phyloP scores from a whole-genome alignment of 2,888 invertebrate species.

The Ypsolopha sequella region DNA sequence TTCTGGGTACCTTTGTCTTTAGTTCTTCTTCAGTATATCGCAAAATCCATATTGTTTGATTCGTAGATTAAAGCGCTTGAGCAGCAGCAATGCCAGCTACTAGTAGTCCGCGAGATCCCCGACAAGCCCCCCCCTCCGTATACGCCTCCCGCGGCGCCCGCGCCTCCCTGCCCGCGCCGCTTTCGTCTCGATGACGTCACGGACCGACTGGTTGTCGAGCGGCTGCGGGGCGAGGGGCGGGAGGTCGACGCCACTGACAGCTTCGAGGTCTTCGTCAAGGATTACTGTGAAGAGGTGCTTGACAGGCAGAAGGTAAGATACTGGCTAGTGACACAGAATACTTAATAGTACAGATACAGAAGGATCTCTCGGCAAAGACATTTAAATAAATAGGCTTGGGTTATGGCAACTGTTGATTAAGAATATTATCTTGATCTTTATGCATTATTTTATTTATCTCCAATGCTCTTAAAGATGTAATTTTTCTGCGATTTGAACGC shows the following conservation, averaged over 20 bases:
- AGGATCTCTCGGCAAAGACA: too few species aligned
- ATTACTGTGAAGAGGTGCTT: slow-evolving; percentile 41
- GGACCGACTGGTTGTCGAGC: background rate
- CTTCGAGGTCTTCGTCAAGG: slow-evolving; percentile 40
- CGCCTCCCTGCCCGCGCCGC: background rate
- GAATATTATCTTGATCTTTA: too few species aligned
- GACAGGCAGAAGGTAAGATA: slow-evolving; percentile 17
- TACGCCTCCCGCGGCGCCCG: slow-evolving; percentile 37
- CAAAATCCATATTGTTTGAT: background rate
- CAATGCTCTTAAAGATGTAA: too few species aligned
- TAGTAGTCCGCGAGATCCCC: slow-evolving; percentile 58
- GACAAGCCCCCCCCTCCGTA: slow-evolving; percentile 64
- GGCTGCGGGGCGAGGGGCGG: background rate
- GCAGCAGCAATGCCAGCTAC: slow-evolving; percentile 47
- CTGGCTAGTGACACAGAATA: too few species aligned
- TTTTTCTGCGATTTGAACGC: too few species aligned
- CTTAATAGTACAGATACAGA: too few species aligned
- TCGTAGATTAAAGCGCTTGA: slow-evolving; percentile 58
- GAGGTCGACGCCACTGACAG: slow-evolving; percentile 18
- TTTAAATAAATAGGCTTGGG: too few species aligned
- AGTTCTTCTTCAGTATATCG: too few species aligned
- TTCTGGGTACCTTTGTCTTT: too few species aligned
- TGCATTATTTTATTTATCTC: too few species aligned
- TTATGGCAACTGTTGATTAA: too few species aligned
- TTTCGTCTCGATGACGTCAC: background rate